Evolutionary conservation across 2,113 vertebrate genomes (phyloP).

Genomic region (Pithys albifrons): DNA sequence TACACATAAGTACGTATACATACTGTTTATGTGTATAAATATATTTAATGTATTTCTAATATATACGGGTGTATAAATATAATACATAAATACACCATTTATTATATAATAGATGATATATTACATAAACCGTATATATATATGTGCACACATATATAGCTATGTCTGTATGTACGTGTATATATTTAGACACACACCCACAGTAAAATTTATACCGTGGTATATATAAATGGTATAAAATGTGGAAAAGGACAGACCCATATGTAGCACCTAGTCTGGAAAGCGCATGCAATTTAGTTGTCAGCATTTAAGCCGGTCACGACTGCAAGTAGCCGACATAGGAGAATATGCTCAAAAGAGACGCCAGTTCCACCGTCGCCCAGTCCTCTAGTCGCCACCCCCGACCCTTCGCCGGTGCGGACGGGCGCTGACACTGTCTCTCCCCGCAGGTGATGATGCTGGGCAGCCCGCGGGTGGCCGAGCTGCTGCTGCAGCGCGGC

Average conservation of each 20-base stretch:
- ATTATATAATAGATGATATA: not conserved
- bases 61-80: not conserved
- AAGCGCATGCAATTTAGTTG: fast-evolving
- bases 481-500: slow-evolving; percentile 75
- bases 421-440: not conserved
- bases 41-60: not conserved
- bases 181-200: too few species aligned
- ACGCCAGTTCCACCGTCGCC: fast-evolving
- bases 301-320: fast-evolving
- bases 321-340: fast-evolving
- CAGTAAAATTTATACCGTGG: fast-evolving
- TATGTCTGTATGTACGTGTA: fast-evolving
- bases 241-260: fast-evolving
- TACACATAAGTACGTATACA: too few species aligned
- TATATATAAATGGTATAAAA: not conserved
- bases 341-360: fast-evolving
- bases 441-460: too few species aligned
- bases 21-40: not conserved
- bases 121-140: not conserved
- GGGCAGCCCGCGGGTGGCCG: slow-evolving; percentile 10
- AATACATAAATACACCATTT: not conserved
- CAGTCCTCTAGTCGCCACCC: too few species aligned
- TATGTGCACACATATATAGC: too few species aligned
- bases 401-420: not conserved
- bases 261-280: not conserved